phyloP scores from a whole-genome alignment of 2,888 invertebrate genomes.

The Caenorhabditis japonica region DNA sequence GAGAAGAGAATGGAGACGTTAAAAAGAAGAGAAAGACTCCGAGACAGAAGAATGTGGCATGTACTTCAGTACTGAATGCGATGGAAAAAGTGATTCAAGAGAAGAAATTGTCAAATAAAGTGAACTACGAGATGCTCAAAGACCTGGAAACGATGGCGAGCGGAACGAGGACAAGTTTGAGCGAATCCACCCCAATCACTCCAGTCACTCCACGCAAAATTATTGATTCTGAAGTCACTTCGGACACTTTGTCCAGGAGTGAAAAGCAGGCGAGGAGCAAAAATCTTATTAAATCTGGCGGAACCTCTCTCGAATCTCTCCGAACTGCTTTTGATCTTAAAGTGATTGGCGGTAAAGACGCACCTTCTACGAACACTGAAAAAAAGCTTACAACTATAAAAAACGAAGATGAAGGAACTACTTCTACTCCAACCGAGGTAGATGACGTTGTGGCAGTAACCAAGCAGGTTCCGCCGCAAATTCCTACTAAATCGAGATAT shows the following conservation, averaged over 20 bases:
- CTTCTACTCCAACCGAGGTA: not conserved
- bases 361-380: not conserved
- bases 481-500: slow-evolving; percentile 30
- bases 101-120: slow-evolving; percentile 94
- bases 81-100: slow-evolving; percentile 94
- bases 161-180: not conserved
- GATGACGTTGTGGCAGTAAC: slow-evolving; percentile 1
- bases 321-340: slow-evolving; percentile 34
- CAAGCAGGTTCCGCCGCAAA: not conserved
- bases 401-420: not conserved
- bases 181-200: not conserved
- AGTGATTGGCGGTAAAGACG: not conserved
- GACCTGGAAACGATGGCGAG: slow-evolving; percentile 47
- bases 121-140: slow-evolving; percentile 92
- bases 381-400: not conserved
- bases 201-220: slow-evolving; percentile 1
- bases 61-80: slow-evolving; percentile 84
- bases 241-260: slow-evolving; percentile 24
- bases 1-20: slow-evolving; percentile 80
- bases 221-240: slow-evolving; percentile 8
- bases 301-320: slow-evolving; percentile 13
- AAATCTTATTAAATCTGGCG: slow-evolving; percentile 9
- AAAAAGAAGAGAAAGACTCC: slow-evolving; percentile 82
- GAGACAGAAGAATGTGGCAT: slow-evolving; percentile 1
- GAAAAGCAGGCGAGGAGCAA: slow-evolving; percentile 18